These are phyloP conservation scores for Stegastes partitus DNA, from an alignment of 2,113 vertebrate genomes.

Conservation along the genomic window DNA sequence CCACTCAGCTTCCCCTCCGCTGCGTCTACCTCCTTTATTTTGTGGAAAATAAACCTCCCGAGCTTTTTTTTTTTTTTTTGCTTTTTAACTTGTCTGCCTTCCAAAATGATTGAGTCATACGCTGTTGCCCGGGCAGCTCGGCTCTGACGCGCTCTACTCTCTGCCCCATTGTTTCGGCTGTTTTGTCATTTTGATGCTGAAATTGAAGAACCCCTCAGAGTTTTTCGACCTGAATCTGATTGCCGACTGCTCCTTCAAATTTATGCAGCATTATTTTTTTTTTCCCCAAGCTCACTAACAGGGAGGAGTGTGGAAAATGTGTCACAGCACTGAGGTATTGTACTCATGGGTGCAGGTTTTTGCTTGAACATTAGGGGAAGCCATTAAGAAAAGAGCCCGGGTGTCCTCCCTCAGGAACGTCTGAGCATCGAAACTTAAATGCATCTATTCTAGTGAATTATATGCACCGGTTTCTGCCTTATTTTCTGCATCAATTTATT, in stretches of 20 bases:
- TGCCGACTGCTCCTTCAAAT: not conserved
- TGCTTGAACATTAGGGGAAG: no score
- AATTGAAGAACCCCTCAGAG: not conserved
- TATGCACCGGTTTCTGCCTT: no score
- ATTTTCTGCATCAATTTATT: no score
- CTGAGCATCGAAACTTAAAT: no score
- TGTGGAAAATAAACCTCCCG: not conserved
- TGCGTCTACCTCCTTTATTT: slow-evolving; percentile 4
- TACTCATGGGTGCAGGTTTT: no score
- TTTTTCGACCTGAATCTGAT: not conserved
- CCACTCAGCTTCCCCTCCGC: slow-evolving; percentile 26
- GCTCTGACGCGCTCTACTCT: not conserved
- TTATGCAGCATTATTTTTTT: no score
- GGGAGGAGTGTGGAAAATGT: no score
- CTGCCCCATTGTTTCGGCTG: not conserved
- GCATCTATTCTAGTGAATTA: no score
- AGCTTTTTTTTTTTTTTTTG: slow-evolving; percentile 26
- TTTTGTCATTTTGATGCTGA: slow-evolving; percentile 4
- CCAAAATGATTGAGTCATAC: not conserved
- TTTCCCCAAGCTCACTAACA: no score
- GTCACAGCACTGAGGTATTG: no score
- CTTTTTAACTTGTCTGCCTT: slow-evolving; percentile 20
- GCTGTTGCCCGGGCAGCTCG: slow-evolving; percentile 1
- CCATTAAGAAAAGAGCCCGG: no score
- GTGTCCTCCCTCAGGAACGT: no score